Conservation (phyloP, 1,140 invertebrate species). For the Centruroides vittatus region DNA sequence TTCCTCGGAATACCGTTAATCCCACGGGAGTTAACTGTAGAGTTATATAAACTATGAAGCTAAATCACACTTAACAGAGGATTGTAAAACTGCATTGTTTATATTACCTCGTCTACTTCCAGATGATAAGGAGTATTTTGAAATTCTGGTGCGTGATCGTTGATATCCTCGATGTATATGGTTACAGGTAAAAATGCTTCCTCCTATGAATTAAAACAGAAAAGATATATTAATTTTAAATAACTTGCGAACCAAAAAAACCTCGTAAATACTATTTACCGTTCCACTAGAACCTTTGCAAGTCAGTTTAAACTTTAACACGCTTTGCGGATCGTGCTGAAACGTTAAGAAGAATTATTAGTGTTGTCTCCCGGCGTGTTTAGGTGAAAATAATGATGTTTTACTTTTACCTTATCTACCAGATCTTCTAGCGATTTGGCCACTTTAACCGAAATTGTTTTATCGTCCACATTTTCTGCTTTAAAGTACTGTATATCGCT, state of each 20-base stretch:
- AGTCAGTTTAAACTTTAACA: constrained; percentile 60
- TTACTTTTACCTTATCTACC: constrained; percentile 49
- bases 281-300: constrained; percentile 34
- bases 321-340: constrained; percentile 45
- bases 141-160: constrained; percentile 47
- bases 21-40: constrained; percentile 67
- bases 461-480: constrained; percentile 50
- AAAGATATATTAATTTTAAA: background rate
- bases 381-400: no score
- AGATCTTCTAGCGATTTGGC: constrained; percentile 57
- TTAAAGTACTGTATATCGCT: constrained; percentile 55
- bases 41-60: background rate
- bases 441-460: constrained; percentile 52
- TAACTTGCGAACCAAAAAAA: constrained; percentile 1
- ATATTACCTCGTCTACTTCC: constrained; percentile 48
- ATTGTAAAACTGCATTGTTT: background rate
- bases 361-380: no score
- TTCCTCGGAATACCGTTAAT: constrained; percentile 61
- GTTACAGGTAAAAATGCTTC: constrained; percentile 60
- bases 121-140: constrained; percentile 57
- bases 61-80: background rate
- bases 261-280: constrained; percentile 15
- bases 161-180: constrained; percentile 70
- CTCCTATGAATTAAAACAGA: constrained; percentile 41
- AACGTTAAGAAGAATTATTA: background rate